Evolutionary conservation across 2,888 invertebrate species (phyloP).

Genomic region (Drosophila peninsularis): DNA sequence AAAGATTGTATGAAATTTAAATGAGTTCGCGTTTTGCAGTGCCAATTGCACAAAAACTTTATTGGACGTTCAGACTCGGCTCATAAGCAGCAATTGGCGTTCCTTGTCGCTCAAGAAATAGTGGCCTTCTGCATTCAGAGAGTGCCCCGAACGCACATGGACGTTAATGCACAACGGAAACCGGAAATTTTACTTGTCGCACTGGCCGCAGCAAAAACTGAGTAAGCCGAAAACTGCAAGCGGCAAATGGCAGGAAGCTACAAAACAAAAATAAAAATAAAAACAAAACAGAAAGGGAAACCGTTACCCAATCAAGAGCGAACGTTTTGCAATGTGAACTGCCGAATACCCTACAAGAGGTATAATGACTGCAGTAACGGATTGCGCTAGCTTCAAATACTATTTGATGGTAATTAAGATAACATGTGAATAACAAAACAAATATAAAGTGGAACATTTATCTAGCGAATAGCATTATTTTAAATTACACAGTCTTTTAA

Average conservation of each 20-base stretch:
- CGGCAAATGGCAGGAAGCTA: constrained; percentile 53
- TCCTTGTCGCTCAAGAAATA: not conserved
- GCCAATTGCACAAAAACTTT: constrained; percentile 43
- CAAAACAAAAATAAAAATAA: constrained; percentile 9
- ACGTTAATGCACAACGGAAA: constrained; percentile 64
- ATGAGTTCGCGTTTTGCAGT: constrained; percentile 45
- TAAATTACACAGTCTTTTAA: no score
- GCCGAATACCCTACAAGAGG: constrained; percentile 11
- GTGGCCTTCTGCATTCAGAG: not conserved
- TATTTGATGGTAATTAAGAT: not conserved
- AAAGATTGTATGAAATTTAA: constrained; percentile 62
- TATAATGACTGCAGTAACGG: no score
- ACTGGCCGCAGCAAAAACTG: constrained; percentile 35
- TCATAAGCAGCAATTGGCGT: constrained; percentile 20
- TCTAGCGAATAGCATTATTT: no score
- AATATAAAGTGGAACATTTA: no score
- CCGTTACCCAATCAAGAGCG: constrained; percentile 2
- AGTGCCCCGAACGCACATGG: not conserved
- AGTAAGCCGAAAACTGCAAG: constrained; percentile 53
- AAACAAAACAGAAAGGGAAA: not conserved
- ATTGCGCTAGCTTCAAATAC: not conserved
- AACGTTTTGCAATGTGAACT: not conserved
- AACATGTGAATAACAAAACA: no score
- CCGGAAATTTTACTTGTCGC: constrained; percentile 68
- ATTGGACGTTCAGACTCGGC: constrained; percentile 22